A percentile compares a stretch with the other conserved stretches of the same genome.
Evolutionary conservation across 2,888 invertebrate genomes (phyloP).

Genomic region (Eupithecia pulchellata): DNA sequence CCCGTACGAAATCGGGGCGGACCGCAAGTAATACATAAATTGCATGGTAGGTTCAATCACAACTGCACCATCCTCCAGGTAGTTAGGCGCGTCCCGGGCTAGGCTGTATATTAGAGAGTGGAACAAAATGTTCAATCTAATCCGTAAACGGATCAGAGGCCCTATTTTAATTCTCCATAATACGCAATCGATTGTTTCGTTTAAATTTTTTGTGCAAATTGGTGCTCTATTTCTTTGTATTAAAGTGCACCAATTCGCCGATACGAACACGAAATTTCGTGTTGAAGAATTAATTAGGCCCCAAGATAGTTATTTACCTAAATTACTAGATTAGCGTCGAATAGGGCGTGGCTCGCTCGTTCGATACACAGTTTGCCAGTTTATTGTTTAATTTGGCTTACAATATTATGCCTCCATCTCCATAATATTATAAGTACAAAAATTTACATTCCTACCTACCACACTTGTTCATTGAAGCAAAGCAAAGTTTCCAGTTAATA

Average conservation of each 20-base stretch:
- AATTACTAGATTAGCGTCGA: background rate
- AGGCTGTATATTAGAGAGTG: background rate
- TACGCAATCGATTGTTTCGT: too few species aligned
- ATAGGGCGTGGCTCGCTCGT: background rate
- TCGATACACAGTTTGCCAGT: background rate
- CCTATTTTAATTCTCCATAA: too few species aligned
- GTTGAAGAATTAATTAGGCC: too few species aligned
- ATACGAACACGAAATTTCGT: too few species aligned
- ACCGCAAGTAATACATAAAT: too few species aligned
- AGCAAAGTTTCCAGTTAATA: conserved; percentile 50
- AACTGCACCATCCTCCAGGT: background rate
- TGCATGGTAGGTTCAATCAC: too few species aligned
- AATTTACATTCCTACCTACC: background rate
- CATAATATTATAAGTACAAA: background rate
- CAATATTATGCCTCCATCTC: background rate
- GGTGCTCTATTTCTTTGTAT: too few species aligned
- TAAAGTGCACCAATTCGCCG: too few species aligned
- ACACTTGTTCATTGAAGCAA: conserved; percentile 42
- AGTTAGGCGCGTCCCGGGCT: background rate
- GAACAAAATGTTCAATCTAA: background rate
- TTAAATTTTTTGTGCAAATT: too few species aligned
- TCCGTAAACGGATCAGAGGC: background rate
- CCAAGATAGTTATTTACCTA: too few species aligned
- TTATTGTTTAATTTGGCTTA: too few species aligned
- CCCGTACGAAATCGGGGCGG: too few species aligned